These are phyloP conservation scores for Pardosa pseudoannulata DNA, from an alignment of 2,888 invertebrate genomes.

Conservation along the genomic window DNA sequence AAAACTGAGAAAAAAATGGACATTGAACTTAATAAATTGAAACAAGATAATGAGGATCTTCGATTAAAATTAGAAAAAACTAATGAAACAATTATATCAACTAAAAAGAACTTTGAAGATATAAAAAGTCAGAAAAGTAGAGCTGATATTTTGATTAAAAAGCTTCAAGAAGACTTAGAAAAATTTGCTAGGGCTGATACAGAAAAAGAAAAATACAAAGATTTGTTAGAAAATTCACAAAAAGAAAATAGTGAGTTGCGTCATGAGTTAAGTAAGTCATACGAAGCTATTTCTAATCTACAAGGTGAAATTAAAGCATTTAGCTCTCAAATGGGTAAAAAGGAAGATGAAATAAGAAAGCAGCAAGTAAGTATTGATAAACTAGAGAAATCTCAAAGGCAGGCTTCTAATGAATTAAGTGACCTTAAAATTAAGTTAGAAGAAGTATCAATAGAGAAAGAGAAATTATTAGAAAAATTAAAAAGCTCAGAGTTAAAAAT, in stretches of 20 bases:
- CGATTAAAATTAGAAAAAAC: slow-evolving; percentile 35
- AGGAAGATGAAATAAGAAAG: slow-evolving; percentile 79
- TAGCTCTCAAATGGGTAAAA: slow-evolving; percentile 37
- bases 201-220: slow-evolving; percentile 46
- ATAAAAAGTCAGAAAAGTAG: slow-evolving; percentile 32
- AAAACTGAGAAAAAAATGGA: slow-evolving; percentile 44
- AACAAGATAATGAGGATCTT: slow-evolving; percentile 43
- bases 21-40: slow-evolving; percentile 32
- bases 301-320: slow-evolving; percentile 58
- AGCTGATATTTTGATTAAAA: slow-evolving; percentile 36
- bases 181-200: slow-evolving; percentile 32
- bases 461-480: slow-evolving; percentile 34
- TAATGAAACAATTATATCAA: slow-evolving; percentile 24
- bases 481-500: slow-evolving; percentile 39
- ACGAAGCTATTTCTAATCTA: slow-evolving; percentile 47
- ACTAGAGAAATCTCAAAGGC: slow-evolving; percentile 79
- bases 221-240: slow-evolving; percentile 28
- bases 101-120: slow-evolving; percentile 49
- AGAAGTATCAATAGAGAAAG: slow-evolving; percentile 32
- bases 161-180: slow-evolving; percentile 51
- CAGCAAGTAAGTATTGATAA: slow-evolving; percentile 85
- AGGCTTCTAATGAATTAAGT: slow-evolving; percentile 77
- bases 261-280: slow-evolving; percentile 34
- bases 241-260: slow-evolving; percentile 45
- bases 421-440: slow-evolving; percentile 87